A percentile compares a stretch with the other conserved stretches of the same genome.
phyloP scores from a whole-genome alignment of 2,797 vertebrate genomes.

The Eleutherodactylus coqui region DNA sequence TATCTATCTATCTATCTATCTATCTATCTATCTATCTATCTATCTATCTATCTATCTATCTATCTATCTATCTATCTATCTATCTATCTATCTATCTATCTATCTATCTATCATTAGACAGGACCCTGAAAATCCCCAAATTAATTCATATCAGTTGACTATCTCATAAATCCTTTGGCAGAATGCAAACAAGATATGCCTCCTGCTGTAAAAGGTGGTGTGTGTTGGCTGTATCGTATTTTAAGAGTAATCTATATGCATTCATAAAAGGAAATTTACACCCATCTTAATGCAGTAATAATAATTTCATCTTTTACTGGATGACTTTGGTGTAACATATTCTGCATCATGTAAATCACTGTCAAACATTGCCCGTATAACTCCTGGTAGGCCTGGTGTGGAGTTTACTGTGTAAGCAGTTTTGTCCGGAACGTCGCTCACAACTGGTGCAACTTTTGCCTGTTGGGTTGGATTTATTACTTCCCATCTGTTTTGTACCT shows the following conservation, averaged over 20 bases:
- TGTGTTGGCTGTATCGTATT: not conserved
- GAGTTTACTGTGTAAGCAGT: constrained; percentile 3
- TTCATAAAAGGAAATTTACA: not conserved
- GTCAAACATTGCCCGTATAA: not conserved
- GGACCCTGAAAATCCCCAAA: not conserved
- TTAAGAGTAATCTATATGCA: not conserved
- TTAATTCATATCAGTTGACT: not conserved
- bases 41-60: not conserved
- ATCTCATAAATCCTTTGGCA: not conserved
- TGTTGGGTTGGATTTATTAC: not conserved
- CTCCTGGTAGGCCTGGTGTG: not conserved
- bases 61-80: not conserved
- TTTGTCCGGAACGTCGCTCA: not conserved
- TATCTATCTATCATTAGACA: not conserved
- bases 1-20: not conserved
- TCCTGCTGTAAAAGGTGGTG: not conserved
- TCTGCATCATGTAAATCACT: not conserved
- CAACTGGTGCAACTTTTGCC: not conserved
- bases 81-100: not conserved
- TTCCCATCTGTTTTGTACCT: not conserved
- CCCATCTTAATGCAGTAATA: not conserved
- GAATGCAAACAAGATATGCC: not conserved
- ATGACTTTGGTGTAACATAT: not conserved
- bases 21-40: not conserved
- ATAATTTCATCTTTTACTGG: not conserved